Evolutionary conservation across 2,113 vertebrate species (phyloP), one percentile per base, ranked within the genome.

Genomic region (Irena cyanogastra): DNA sequence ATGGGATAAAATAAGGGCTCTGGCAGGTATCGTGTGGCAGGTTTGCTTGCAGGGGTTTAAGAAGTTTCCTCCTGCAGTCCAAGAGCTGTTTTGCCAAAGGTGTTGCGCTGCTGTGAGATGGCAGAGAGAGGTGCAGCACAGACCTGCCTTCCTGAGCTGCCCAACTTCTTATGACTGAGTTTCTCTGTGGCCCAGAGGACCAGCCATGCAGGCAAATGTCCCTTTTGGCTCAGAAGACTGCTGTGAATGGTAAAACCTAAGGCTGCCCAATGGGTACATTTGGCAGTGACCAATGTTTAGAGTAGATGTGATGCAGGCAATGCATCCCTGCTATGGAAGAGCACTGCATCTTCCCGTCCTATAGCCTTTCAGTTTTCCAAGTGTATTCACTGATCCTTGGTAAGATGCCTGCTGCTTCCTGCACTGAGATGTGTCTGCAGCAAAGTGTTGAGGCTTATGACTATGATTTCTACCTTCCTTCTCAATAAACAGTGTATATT

Each of bases 91-190:
- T 65, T 53, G n/a, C 69, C 1, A 0, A 52, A 70, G 50, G 35
- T 13, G 19, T 12, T 57, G 30, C 4, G 0, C 28, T 6, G 7
- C 26, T 6, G 10, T 33, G 45, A 19, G 28, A 28, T 59, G 64
- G 7, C 74, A 59, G 44, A n/a, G 16, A 28, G 39, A 35, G 28
- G 9, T 37, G 28, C 49, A 7, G 0, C 4, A 0, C n/a, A 59
- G 42, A 54, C 19, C 69, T 83, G 27, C 52, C 12, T 35, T 16
- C 28, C 28, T 30, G 7, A 47, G 45, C 66, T 60, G 33, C 41
- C 3, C 7, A 76, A 13, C 52, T 64, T 74, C 56, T 52, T 10
- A 0, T 65, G 50, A 16, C 9, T 2, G 12, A 24, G 37, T 35
- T 59, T 37, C 33, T 16, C 27, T 24, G 28, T 28, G 61, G 19